Evolutionary conservation across 2,113 vertebrate species (phyloP).

Genomic region (Oryzias melastigma): DNA sequence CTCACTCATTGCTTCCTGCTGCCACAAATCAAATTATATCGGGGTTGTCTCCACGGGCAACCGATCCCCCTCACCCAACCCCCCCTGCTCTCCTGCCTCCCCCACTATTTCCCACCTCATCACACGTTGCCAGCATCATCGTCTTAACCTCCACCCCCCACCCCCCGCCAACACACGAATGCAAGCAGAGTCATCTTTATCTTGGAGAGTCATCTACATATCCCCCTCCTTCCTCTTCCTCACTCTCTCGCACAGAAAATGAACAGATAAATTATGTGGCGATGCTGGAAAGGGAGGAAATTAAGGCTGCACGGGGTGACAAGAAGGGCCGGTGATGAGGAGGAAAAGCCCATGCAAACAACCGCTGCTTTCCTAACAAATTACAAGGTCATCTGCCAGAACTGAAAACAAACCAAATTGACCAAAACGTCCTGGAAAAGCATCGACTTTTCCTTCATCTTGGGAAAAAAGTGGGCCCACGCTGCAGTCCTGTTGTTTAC

Average conservation of each 20-base stretch:
- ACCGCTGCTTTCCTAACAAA: constrained; percentile 38
- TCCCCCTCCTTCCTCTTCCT: constrained; percentile 14
- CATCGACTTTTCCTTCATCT: background rate
- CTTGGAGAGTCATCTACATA: constrained; percentile 50
- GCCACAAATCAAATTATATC: constrained; percentile 77
- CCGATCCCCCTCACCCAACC: constrained; percentile 37
- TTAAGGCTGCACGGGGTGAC: constrained; percentile 39
- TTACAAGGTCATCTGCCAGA: constrained; percentile 18
- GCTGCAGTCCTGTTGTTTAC: constrained; percentile 32
- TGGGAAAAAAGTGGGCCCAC: constrained; percentile 15
- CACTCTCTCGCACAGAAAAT: constrained; percentile 11
- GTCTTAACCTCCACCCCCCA: constrained; percentile 13
- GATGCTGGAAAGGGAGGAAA: constrained; percentile 47
- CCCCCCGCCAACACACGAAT: background rate
- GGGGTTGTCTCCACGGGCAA: constrained; percentile 79
- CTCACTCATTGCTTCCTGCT: constrained; percentile 73
- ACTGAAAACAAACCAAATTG: constrained; percentile 21
- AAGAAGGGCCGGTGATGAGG: constrained; percentile 33
- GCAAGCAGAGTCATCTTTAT: constrained; percentile 42
- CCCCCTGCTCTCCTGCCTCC: constrained; percentile 19
- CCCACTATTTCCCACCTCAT: constrained; percentile 61
- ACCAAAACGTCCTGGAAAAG: constrained; percentile 11
- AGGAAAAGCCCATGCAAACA: constrained; percentile 39
- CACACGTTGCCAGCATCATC: constrained; percentile 60
- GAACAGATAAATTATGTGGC: constrained; percentile 46